Evolutionary conservation across 2,113 vertebrate species (phyloP), one percentile per base, ranked within the genome.

Genomic region (Picathartes gymnocephalus): DNA sequence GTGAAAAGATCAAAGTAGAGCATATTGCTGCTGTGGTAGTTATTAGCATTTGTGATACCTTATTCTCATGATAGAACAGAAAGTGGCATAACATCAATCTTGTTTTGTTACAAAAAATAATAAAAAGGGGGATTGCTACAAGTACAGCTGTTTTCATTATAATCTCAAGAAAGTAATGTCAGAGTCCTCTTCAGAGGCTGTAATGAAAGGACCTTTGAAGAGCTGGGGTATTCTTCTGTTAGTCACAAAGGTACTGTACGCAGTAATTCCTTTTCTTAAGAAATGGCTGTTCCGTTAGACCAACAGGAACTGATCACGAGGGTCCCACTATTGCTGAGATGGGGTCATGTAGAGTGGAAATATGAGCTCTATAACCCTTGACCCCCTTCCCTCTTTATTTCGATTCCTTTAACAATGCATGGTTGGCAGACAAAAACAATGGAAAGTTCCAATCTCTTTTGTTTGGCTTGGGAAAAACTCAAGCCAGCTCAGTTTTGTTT

Each of bases 281-380:
- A 95, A 93, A 93, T 96, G 90, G 84, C 77, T 96, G 95, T 96
- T 96, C 96, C 70, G 80, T 98, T 97, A 97, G 97, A 97, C 92
- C 93, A 95, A 97, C 95, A 97, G 97, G 97, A 97, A 97, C 93
- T 97, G 94, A 97, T 97, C 85, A 96, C 57, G 91, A 97, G 96
- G 96, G 83, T 95, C 92, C 89, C 93, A 95, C 95, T 96, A 96
- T 95, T 95, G 94, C 77, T 28, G 77, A 97, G 97, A 97, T 85
- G 82, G 95, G 97, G 96, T 97, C 97, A 97, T 97, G 96, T 82
- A 97, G 97, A 97, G 97, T 97, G 95, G 97, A 98, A 98, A 98
- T 97, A 97, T 97, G 97, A 98, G 97, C 97, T 95, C 95, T 51
- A 53, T 97, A 93, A 98, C 96, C 97, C 88, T 94, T 98, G 97